Conservation (phyloP, 2,113 vertebrate species). For the Pelecanus crispus region DNA sequence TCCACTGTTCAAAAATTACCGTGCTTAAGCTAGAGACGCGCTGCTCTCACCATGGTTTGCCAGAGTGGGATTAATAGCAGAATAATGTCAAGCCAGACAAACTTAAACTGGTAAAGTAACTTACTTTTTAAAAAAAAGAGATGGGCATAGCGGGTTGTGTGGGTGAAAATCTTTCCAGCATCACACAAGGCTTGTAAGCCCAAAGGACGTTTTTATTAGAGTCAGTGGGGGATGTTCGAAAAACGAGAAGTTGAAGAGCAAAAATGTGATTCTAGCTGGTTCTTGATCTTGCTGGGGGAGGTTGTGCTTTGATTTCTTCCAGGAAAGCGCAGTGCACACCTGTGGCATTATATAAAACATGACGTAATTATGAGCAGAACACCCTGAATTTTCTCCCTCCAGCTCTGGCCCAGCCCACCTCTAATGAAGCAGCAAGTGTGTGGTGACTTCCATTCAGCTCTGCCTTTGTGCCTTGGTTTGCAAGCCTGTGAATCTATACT, state of each 20-base stretch:
- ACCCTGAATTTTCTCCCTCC: not conserved
- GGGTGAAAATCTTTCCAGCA: slow-evolving; percentile 27
- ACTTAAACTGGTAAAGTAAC: not conserved
- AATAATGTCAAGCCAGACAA: not conserved
- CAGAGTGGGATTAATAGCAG: not conserved
- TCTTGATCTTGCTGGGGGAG: slow-evolving; percentile 25
- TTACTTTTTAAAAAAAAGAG: not conserved
- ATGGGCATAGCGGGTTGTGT: not conserved
- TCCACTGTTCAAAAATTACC: not conserved
- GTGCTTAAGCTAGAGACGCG: not conserved
- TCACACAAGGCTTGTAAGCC: not conserved
- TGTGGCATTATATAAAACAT: slow-evolving; percentile 28
- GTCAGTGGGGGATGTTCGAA: slow-evolving; percentile 7
- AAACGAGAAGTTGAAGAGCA: slow-evolving; percentile 21
- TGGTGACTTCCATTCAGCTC: not conserved
- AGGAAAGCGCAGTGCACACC: not conserved
- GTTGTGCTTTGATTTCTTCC: slow-evolving; percentile 23
- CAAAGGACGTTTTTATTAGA: not conserved
- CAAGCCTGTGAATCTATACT: not conserved
- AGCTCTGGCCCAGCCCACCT: not conserved
- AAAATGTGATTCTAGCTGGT: not conserved
- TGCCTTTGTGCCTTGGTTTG: not conserved
- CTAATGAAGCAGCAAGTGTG: not conserved
- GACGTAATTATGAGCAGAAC: not conserved
- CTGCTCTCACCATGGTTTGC: not conserved